Percentiles rank a stretch among this genome's conserved stretches.
Evolutionary conservation across 2,113 vertebrate genomes (phyloP).

Genomic region (Eolophus roseicapilla): DNA sequence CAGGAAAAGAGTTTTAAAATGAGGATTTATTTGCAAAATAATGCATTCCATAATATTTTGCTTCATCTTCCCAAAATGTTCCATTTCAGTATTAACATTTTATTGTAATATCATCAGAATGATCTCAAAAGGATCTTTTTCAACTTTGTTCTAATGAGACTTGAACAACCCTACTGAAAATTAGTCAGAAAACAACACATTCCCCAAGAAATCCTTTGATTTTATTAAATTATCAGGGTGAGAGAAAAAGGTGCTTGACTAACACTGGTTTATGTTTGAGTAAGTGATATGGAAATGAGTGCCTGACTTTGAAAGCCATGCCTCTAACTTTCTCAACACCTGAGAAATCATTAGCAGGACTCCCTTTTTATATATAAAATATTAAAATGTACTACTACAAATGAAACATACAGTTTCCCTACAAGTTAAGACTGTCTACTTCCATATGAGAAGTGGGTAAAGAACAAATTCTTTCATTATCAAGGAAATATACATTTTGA

Average conservation of each 20-base stretch:
- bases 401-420: not conserved
- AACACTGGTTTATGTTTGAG: not conserved
- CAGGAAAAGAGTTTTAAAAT: not conserved
- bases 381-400: not conserved
- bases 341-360: not conserved
- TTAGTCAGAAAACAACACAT: not conserved
- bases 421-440: not conserved
- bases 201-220: not conserved
- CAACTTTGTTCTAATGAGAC: not conserved
- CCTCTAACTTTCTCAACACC: not conserved
- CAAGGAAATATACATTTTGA: not conserved
- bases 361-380: not conserved
- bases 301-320: not conserved
- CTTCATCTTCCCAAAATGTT: not conserved
- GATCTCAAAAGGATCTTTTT: not conserved
- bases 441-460: not conserved
- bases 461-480: not conserved
- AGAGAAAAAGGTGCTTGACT: not conserved
- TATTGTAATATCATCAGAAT: not conserved
- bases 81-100: not conserved
- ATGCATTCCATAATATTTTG: not conserved
- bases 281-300: not conserved
- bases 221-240: not conserved
- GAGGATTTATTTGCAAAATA: not conserved
- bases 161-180: not conserved